Base-by-base conservation (phyloP, 2,113 vertebrate species). In the Chloropsis cyanopogon region DNA sequence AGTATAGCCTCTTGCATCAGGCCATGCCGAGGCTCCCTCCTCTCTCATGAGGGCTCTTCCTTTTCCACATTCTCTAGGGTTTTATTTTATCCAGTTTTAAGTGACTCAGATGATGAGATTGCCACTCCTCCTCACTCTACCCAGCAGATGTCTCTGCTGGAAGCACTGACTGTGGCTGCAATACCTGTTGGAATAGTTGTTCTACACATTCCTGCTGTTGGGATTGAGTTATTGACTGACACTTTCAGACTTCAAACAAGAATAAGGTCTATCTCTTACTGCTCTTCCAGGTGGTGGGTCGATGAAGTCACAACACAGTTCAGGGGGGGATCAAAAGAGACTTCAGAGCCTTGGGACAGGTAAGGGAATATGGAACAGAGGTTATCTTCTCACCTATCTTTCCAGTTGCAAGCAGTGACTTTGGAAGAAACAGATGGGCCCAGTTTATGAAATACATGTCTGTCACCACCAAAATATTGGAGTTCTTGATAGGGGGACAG, bases 241-340 rank as follows among this genome's bases (percentile, higher is more conserved):
- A 60, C 28, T 31, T 44, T 70, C 42, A 63, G 80, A 65, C 56
- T 80, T 56, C 44, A 64, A 65, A 56, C 28, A 54, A 81, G 57
- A 68, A 19, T 13, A 42, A 46, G 6, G 5, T 70, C 76, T 81
- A 3, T n/a, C 33, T 75, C 54, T 82, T 46, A 49, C 39, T 82
- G n/a, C 41, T 61, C 41, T 42, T 54, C 35, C 18, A 16, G 0
- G 0, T 37, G 49, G 31, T 1, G 0, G 18, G 17, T 41, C 0
- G 1, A 33, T 60, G n/a, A 61, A 54, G 21, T 54, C 70, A 53
- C 39, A 82, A 9, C 21, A 35, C 12, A 31, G 25, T 35, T 54
- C 54, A 61, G 19, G 21, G 6, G 6, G 14, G 17, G 10, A 76
- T 76, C n/a, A 41, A 76, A 68, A 53, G 46, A 66, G 17, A 49